phyloP scores from a whole-genome alignment of 2,888 invertebrate species.

The Ichneumon xanthorius region DNA sequence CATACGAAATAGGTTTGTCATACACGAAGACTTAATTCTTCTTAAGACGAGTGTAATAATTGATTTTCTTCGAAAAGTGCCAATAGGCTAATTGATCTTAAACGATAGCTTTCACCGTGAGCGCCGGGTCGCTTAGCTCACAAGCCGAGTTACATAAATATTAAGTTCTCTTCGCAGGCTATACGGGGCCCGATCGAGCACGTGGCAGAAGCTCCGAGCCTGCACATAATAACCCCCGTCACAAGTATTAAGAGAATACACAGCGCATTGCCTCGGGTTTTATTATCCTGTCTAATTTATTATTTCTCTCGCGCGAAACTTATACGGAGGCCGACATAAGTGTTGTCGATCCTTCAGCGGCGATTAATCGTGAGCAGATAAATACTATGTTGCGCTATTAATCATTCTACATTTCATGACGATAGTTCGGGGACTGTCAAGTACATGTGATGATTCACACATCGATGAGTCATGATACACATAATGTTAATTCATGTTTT shows the following conservation, averaged over 20 bases:
- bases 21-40: constrained; percentile 14
- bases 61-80: constrained; percentile 8
- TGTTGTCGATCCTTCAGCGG: not conserved
- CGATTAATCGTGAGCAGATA: constrained; percentile 5
- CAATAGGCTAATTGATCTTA: constrained; percentile 40
- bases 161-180: not conserved
- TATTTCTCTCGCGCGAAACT: constrained; percentile 13
- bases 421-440: not conserved
- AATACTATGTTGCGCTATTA: not conserved
- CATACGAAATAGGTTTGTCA: not conserved
- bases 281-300: constrained; percentile 34
- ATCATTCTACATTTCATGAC: not conserved
- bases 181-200: not conserved
- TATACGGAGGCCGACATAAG: constrained; percentile 5
- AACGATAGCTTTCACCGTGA: constrained; percentile 18
- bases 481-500: not conserved
- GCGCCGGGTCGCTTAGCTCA: not conserved
- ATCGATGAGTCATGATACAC: not conserved
- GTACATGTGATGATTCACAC: not conserved
- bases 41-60: constrained; percentile 15
- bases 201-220: constrained; percentile 27
- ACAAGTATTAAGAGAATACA: constrained; percentile 17
- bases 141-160: constrained; percentile 21
- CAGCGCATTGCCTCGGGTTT: constrained; percentile 30
- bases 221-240: constrained; percentile 21